Evolutionary conservation across 1,140 invertebrate genomes (phyloP), one percentile per base, ranked within the genome.

Genomic region (Pentalonia nigronervosa): DNA sequence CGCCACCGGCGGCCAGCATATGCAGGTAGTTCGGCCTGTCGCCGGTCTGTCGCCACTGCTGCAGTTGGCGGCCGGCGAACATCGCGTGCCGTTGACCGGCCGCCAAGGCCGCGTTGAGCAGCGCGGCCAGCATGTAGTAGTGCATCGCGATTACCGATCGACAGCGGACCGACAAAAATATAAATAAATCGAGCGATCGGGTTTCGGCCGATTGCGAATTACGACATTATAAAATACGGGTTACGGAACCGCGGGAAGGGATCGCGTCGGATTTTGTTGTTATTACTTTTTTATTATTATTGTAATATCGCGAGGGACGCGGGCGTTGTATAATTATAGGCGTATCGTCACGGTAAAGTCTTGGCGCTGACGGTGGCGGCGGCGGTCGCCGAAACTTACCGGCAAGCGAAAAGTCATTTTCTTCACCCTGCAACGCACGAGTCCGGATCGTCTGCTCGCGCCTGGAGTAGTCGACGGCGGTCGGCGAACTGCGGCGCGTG

Each of bases 381-480:
- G 56, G 34, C 34, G 76, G 76, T 36, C 21, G 76, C 21, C 81
- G 21, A 83, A 41, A n/a, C 30, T 76, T 20, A 20, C 7, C 86
- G 47, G 86, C 86, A 50, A 53, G 11, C 87, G 8, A 9, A 53
- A 21, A 8, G 87, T 14, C 87, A 56, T 90, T 30, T 56, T 90
- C 1, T 89, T 89, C 3, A 30, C 17, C 60, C 30, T 23, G 53
- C 1, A 25, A 8, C 4, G 30, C 8, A 11, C 14, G 30, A 3
- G n/a, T 36, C 20, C 20, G 30, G 47, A 36, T 23, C 88, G 14
- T 41, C 21, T 0, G 17, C 6, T 25, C 56, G 41, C 41, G 14
- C 56, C 48, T 50, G 48, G 7, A 23, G 48, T 25, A 23, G 91
- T 93, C 48, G 91, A 93, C 81, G 91, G 34, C 81, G 23, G 36